Evolutionary conservation across 2,797 vertebrate species (phyloP).

Genomic region (Aldrovandia affinis): DNA sequence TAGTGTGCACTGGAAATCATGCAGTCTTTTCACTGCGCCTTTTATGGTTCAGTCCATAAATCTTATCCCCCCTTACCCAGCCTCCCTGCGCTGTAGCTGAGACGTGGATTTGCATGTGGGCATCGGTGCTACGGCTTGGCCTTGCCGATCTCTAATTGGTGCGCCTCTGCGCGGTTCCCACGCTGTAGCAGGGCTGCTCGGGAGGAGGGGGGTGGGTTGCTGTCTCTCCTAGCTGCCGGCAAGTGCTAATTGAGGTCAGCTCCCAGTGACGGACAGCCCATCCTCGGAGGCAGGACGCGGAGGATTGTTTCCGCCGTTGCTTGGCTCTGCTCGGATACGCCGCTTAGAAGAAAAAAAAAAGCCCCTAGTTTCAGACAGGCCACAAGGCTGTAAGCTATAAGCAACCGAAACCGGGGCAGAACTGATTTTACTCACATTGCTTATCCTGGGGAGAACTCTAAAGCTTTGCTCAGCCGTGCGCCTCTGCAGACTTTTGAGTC

Average conservation of each 20-base stretch:
- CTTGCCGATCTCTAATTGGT: neutral
- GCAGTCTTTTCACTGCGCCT: neutral
- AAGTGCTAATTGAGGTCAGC: slow-evolving; percentile 13
- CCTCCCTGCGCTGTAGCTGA: neutral
- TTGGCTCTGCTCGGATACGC: neutral
- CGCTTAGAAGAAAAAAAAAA: neutral
- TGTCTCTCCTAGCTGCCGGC: neutral
- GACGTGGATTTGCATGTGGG: neutral
- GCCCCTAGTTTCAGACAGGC: neutral
- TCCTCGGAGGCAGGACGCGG: neutral
- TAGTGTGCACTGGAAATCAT: neutral
- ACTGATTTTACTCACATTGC: too few species aligned
- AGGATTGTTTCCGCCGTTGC: neutral
- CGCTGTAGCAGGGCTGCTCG: neutral
- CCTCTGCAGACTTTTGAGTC: too few species aligned
- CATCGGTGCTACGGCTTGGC: neutral
- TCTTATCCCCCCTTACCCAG: neutral
- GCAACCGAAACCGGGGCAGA: too few species aligned
- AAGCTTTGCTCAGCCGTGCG: neutral
- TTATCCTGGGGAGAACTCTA: too few species aligned
- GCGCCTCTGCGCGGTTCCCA: slow-evolving; percentile 2
- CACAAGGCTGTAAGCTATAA: neutral
- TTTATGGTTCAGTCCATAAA: neutral
- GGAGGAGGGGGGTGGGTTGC: neutral
- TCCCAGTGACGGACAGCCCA: neutral